Evolutionary conservation across 2,888 invertebrate genomes (phyloP).

Genomic region (Campoletis raptor): DNA sequence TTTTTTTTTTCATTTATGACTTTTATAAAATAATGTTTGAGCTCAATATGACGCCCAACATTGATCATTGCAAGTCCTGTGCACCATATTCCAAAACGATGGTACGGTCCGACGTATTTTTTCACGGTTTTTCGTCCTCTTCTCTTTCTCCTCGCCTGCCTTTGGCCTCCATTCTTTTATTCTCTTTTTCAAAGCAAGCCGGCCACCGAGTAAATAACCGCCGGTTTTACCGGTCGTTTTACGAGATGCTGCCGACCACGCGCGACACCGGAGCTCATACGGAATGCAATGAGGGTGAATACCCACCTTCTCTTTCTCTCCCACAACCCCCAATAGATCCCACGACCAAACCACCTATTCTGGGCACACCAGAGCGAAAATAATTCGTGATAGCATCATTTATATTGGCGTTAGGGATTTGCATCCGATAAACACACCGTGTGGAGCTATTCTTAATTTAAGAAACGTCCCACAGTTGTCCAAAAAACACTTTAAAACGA

Average conservation of each 20-base stretch:
- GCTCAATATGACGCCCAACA: slow-evolving; percentile 69
- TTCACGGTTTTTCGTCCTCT: slow-evolving; percentile 61
- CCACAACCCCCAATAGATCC: slow-evolving; percentile 30
- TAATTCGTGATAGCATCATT: slow-evolving; percentile 45
- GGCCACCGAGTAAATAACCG: slow-evolving; percentile 65
- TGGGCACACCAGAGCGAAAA: slow-evolving; percentile 54
- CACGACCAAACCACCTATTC: slow-evolving; percentile 46
- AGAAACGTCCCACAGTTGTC: slow-evolving; percentile 23
- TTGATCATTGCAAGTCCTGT: slow-evolving; percentile 71
- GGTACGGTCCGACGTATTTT: slow-evolving; percentile 54
- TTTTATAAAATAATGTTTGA: slow-evolving; percentile 11
- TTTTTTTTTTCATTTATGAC: not conserved
- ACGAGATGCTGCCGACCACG: slow-evolving; percentile 65
- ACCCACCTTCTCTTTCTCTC: not conserved
- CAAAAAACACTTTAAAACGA: not conserved
- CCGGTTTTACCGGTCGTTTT: slow-evolving; percentile 75
- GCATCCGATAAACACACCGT: slow-evolving; percentile 49
- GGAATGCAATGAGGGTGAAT: slow-evolving; percentile 31
- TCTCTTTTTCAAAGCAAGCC: slow-evolving; percentile 38
- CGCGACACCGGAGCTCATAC: slow-evolving; percentile 50
- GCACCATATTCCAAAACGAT: slow-evolving; percentile 61
- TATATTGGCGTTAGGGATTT: slow-evolving; percentile 56
- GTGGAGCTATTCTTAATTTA: slow-evolving; percentile 20
- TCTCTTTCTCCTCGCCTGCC: slow-evolving; percentile 47
- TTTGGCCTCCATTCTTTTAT: slow-evolving; percentile 57